Base-by-base conservation (phyloP, 2,888 invertebrate species). In the Cataglyphis livida region DNA sequence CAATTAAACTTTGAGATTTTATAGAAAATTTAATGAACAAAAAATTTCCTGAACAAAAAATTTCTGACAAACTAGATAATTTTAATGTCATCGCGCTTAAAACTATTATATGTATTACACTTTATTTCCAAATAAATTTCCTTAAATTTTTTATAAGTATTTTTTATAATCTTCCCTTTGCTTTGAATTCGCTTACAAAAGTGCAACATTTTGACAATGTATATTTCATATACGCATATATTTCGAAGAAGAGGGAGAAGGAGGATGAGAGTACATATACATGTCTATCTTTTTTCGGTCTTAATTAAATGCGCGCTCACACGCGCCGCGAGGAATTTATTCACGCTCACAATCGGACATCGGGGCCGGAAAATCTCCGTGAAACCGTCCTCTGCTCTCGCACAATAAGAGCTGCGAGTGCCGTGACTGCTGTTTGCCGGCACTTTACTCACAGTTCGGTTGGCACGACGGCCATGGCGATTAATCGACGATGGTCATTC, bases 231-330 rank as follows among this genome's bases (percentile, higher is more conserved):
- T 25, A 0, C 18, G 48, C 35, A 4, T 1, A 12, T 4, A n/a
- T 15, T n/a, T 51, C 48, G 48, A 2, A 4, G 7, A 51, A 48
- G 48, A 18, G 18, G 48, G 7, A 3, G 12, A 4, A 3, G 3
- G 15, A 12, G 41, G 28, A 38, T 38, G n/a, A 21, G 35, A 18
- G n/a, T 21, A 21, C 21, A 75, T 61, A 28, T 25, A 57, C 32
- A 21, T 18, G 12, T 35, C 21, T n/a, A 12, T 65, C 48, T 41
- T 68, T 82, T 75, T 75, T 64, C 74, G 62, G 82, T 74, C 66
- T 85, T 75, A 78, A 87, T 88, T 91, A 90, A 92, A 92, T 92
- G 91, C 92, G 90, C 83, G 89, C 90, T 88, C 92, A 91, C 92
- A 91, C 91, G 88, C 89, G 87, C 78, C 73, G 83, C 35, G 15